A percentile compares a stretch with the other conserved stretches of the same genome.
Evolutionary conservation across 2,113 vertebrate genomes (phyloP).

Genomic region (Grammomys dolichurus): DNA sequence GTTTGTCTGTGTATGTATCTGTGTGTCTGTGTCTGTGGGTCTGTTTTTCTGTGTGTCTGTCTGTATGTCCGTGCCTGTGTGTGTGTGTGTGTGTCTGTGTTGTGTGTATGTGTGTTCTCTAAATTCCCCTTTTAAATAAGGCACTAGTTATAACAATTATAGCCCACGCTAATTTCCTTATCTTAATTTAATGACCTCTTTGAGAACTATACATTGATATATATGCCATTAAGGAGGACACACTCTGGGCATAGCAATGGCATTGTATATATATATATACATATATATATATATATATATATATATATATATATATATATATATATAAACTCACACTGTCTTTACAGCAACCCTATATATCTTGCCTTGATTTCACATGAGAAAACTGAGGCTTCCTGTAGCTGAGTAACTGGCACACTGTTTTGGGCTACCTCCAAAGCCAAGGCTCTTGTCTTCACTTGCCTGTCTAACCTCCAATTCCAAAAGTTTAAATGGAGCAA

Average conservation of each 20-base stretch:
- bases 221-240: neutral
- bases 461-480: neutral
- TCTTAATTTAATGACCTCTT: neutral
- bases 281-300: too few species aligned
- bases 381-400: neutral
- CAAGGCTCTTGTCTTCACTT: neutral
- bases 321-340: neutral
- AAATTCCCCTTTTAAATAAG: neutral
- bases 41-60: too few species aligned
- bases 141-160: neutral
- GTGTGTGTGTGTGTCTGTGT: neutral
- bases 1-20: too few species aligned
- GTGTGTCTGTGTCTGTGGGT: neutral
- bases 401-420: neutral
- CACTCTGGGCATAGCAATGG: neutral
- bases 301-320: too few species aligned
- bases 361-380: neutral
- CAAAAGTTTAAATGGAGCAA: neutral
- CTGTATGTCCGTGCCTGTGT: neutral
- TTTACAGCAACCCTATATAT: neutral
- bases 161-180: neutral
- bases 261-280: neutral
- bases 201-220: neutral
- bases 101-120: neutral
- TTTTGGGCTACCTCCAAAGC: neutral